Evolutionary conservation across 2,113 vertebrate species (phyloP).

Genomic region (Crotalus tigris): DNA sequence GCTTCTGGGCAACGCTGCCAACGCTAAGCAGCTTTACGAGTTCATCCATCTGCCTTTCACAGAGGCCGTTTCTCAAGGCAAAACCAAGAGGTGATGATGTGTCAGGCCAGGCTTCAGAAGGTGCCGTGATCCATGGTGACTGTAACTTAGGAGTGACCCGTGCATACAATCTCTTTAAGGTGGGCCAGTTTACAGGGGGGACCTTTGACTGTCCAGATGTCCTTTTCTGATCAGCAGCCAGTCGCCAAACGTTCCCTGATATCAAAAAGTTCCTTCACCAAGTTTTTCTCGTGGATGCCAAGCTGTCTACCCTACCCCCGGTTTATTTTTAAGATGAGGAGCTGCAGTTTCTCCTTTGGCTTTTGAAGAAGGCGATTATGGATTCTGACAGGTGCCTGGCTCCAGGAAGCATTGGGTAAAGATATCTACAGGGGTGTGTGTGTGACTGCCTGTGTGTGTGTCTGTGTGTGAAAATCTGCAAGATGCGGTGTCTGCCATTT

Average conservation of each 20-base stretch:
- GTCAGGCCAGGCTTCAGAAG: background rate
- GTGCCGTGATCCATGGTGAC: background rate
- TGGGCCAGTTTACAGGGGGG: background rate
- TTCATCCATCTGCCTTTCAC: constrained; percentile 82
- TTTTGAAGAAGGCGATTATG: background rate
- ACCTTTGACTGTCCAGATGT: background rate
- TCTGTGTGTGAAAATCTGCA: background rate
- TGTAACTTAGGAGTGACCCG: background rate
- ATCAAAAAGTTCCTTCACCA: too few relatives aligned
- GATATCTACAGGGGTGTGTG: background rate
- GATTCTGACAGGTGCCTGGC: background rate
- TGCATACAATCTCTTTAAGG: background rate
- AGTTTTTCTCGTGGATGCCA: background rate
- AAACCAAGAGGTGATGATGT: constrained; percentile 60
- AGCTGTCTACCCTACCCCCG: background rate
- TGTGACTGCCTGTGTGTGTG: background rate
- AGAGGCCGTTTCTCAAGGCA: constrained; percentile 61
- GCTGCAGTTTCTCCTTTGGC: background rate
- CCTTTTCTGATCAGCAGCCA: background rate
- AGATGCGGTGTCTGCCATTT: background rate
- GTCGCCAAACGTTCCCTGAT: background rate
- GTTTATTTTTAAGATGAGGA: background rate
- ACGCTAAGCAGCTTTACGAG: constrained; percentile 81
- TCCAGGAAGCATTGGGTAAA: background rate
- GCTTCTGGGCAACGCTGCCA: constrained; percentile 76